Conservation (phyloP, 2,888 invertebrate genomes). For the Harpagoxenus sublaevis region DNA sequence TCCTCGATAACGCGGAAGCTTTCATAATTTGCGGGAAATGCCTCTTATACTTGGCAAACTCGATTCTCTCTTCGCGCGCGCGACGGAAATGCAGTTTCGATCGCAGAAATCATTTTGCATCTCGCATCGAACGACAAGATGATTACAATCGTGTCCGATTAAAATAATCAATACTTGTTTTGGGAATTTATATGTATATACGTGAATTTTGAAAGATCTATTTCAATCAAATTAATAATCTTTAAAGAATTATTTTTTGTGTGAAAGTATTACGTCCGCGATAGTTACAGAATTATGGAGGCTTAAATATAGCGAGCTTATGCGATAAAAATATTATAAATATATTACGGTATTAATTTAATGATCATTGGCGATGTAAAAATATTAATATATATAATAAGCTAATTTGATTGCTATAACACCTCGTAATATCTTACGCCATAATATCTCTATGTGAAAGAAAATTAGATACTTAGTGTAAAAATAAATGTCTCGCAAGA, state of each 20-base stretch:
- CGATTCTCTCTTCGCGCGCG: not conserved
- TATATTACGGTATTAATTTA: not conserved
- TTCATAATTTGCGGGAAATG: slow-evolving; percentile 54
- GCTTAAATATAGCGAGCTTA: not conserved
- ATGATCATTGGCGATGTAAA: not conserved
- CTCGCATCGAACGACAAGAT: not conserved
- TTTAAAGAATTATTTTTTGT: not conserved
- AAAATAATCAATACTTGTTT: not conserved
- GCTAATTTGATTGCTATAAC: not conserved
- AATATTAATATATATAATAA: slow-evolving; percentile 11
- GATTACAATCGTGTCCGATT: slow-evolving; percentile 18
- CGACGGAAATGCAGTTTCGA: not conserved
- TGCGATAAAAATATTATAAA: not conserved
- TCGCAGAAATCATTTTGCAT: slow-evolving; percentile 6
- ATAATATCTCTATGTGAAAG: not conserved
- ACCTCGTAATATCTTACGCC: not conserved
- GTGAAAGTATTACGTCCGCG: not conserved
- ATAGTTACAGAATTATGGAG: not conserved
- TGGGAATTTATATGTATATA: not conserved
- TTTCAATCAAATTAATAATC: not conserved
- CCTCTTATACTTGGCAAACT: slow-evolving; percentile 57
- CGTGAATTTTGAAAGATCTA: not conserved
- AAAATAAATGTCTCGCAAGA: not conserved
- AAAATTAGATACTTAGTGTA: not conserved
- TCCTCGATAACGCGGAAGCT: slow-evolving; percentile 49